Evolutionary conservation across 2,888 invertebrate genomes (phyloP).

Genomic region (Yponomeuta cagnagella): DNA sequence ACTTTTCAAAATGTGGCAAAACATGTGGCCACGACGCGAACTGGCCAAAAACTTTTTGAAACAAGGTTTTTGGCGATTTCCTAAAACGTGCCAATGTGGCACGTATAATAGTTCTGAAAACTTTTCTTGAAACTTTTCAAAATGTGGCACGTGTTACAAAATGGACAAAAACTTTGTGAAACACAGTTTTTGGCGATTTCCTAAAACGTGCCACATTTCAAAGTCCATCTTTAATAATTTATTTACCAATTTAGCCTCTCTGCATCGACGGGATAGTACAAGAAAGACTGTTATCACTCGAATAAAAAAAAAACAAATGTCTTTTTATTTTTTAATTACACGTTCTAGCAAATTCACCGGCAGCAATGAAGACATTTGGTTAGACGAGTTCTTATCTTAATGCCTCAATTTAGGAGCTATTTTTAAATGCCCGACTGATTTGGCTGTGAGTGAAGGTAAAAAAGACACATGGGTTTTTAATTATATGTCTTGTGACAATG

Average conservation of each 20-base stretch:
- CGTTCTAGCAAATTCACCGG: slow-evolving; percentile 19
- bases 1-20: too few species aligned
- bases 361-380: slow-evolving; percentile 3
- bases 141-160: too few species aligned
- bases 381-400: slow-evolving; percentile 5
- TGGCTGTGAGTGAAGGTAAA: slow-evolving; percentile 6
- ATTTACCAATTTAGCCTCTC: not conserved
- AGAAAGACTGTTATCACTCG: slow-evolving; percentile 30
- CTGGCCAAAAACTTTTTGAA: too few species aligned
- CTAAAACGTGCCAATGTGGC: too few species aligned
- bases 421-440: slow-evolving; percentile 8
- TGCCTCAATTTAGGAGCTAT: slow-evolving; percentile 1
- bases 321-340: slow-evolving; percentile 38
- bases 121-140: too few species aligned
- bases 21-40: too few species aligned
- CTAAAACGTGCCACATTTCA: not conserved
- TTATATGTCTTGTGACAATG: slow-evolving; percentile 41
- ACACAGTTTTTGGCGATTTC: not conserved
- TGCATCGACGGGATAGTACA: not conserved
- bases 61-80: too few species aligned
- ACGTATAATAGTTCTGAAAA: too few species aligned
- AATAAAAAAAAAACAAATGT: slow-evolving; percentile 40
- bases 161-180: too few species aligned
- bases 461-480: slow-evolving; percentile 12
- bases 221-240: not conserved